Conservation (phyloP, 2,797 vertebrate genomes). For the Spinibarbus caldwelli region DNA sequence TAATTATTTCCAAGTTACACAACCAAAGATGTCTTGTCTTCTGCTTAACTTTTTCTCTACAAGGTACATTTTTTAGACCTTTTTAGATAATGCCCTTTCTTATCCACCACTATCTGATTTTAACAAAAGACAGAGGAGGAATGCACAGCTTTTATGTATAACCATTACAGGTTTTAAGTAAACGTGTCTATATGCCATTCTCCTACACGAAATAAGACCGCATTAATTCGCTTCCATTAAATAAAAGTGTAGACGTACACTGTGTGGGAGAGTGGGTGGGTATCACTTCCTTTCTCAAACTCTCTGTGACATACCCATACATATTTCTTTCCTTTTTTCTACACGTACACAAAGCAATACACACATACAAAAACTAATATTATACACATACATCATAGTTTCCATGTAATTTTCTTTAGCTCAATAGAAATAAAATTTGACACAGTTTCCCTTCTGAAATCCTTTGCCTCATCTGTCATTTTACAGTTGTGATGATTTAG, state of each 20-base stretch:
- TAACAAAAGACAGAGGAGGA: neutral
- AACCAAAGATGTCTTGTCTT: neutral
- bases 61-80: neutral
- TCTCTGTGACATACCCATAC: neutral
- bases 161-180: neutral
- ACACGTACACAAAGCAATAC: neutral
- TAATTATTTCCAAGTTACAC: neutral
- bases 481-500: constrained; percentile 35
- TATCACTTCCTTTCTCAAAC: constrained; percentile 16
- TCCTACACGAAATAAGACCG: constrained; percentile 18
- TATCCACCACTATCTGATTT: neutral
- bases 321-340: constrained; percentile 1
- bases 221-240: constrained; percentile 15
- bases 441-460: neutral
- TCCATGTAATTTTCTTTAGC: neutral
- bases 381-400: neutral
- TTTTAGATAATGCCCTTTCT: neutral
- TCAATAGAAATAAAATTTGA: neutral
- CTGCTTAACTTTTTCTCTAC: neutral
- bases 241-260: neutral
- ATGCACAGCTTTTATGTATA: neutral
- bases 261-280: neutral
- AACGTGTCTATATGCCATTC: neutral
- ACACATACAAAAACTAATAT: neutral
- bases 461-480: neutral